Base-by-base conservation (phyloP, 2,797 vertebrate species). In the Triplophysa yarkandensis region DNA sequence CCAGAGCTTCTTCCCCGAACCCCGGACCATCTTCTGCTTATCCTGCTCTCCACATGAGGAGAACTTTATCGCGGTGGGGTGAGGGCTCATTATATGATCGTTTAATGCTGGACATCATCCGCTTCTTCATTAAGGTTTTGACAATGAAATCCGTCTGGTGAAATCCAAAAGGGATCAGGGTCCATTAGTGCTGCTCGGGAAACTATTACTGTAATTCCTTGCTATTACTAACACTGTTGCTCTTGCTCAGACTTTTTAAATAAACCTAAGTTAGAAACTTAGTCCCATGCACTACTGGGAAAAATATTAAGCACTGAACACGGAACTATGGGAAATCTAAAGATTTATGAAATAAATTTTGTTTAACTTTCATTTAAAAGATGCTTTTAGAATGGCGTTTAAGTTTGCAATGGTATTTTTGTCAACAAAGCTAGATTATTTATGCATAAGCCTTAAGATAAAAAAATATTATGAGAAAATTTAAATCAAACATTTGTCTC, bases 31-130 rank as follows among this genome's bases (percentile, higher is more conserved):
- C 80, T 95, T 97, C 86, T 96, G 95, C 85, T 91, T 99, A 68
- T 89, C 92, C 79, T 98, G 96, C 86, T 98, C 95, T 16, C 96
- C 95, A 48, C 96, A 98, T 83, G 86, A 89, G 44, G 96, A 96
- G 87, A 95, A 91, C 85, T 78, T 87, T 2, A 91, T 97, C 65
- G 97, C 95, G 0, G 83, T 98, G 44, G 98, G 98, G 98, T 98
- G 88, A 88, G 84, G 60, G 1, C 23, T 73, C 19, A 2, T 14
- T 43, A 43, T 60, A 14, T 21, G 10, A 16, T 30, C 13, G 23
- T 25, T 50, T 21, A 50, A 28, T 14, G 10, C 13, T 16, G 52
- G 52, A 28, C 17, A 28, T 55, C 14, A 17, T 28, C 52, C 16
- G 52, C 13, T 25, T 28, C 5, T 55, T 28, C 52, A 55, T 55